Conservation (phyloP, 2,888 invertebrate species). For the Isoperla grammatica region DNA sequence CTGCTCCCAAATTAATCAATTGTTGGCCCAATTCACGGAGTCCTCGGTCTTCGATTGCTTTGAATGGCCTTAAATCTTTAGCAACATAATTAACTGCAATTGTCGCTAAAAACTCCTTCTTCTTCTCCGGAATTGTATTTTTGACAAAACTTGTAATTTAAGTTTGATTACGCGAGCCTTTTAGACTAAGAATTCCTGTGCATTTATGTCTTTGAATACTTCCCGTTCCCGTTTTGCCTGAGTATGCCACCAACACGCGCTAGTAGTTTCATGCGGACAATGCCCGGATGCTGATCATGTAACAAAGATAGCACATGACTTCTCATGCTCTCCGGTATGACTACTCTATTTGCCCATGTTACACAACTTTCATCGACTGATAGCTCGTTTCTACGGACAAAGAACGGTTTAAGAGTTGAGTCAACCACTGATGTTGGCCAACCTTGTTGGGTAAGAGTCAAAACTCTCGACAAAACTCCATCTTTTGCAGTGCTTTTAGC, state of each 20-base stretch:
- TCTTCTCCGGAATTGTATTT: too few species aligned
- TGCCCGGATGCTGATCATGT: slow-evolving; percentile 27
- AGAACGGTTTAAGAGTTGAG: background rate
- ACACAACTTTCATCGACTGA: slow-evolving; percentile 18
- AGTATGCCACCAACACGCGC: slow-evolving; percentile 7
- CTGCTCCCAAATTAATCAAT: too few species aligned
- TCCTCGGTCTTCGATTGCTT: too few species aligned
- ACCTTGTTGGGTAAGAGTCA: background rate
- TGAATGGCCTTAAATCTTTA: too few species aligned
- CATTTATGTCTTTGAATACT: too few species aligned
- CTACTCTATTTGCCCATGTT: slow-evolving; percentile 25
- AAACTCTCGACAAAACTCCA: background rate
- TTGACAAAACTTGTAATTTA: too few species aligned
- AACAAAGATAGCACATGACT: slow-evolving; percentile 17
- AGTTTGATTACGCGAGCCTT: too few species aligned
- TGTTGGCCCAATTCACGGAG: too few species aligned
- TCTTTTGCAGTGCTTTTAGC: slow-evolving; percentile 23
- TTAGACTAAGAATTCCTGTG: too few species aligned
- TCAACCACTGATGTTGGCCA: background rate
- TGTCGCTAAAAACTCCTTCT: too few species aligned
- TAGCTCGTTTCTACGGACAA: background rate
- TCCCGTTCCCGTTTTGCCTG: too few species aligned
- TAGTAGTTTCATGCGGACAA: slow-evolving; percentile 19
- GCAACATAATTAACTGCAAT: too few species aligned
- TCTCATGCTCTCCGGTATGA: slow-evolving; percentile 19